A percentile compares a stretch with the other conserved stretches of the same genome.
phyloP scores from a whole-genome alignment of 2,888 invertebrate species.

The Nymphalis polychloros region DNA sequence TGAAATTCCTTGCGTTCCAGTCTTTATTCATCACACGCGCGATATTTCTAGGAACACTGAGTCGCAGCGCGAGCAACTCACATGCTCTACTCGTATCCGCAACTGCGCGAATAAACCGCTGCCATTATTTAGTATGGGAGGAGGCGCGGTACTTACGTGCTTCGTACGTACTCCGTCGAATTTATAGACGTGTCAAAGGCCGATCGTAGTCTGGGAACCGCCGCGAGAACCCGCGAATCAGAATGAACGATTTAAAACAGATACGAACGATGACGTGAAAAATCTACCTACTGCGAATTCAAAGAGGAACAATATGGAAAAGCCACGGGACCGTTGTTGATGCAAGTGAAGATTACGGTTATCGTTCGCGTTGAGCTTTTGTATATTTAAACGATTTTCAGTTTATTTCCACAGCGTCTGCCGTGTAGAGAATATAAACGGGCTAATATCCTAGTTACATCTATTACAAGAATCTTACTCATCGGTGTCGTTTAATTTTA shows the following conservation, averaged over 20 bases:
- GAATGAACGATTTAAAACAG: slow-evolving; percentile 41
- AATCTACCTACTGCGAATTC: slow-evolving; percentile 39
- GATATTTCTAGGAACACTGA: slow-evolving; percentile 72
- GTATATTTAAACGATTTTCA: slow-evolving; percentile 30
- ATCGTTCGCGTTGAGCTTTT: slow-evolving; percentile 41
- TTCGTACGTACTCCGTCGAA: slow-evolving; percentile 61
- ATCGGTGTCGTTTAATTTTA: slow-evolving; percentile 59
- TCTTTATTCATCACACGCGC: slow-evolving; percentile 79
- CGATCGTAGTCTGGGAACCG: slow-evolving; percentile 65
- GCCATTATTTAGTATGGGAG: slow-evolving; percentile 73
- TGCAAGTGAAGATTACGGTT: slow-evolving; percentile 41
- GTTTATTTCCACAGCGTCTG: slow-evolving; percentile 36
- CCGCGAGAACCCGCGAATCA: slow-evolving; percentile 52
- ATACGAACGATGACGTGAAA: slow-evolving; percentile 32
- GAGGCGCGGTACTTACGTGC: slow-evolving; percentile 64
- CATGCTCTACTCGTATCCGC: slow-evolving; percentile 64
- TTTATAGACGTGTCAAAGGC: slow-evolving; percentile 70
- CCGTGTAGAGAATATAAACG: slow-evolving; percentile 51
- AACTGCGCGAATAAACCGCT: slow-evolving; percentile 68
- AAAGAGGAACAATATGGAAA: slow-evolving; percentile 36
- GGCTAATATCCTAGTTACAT: slow-evolving; percentile 40
- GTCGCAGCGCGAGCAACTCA: slow-evolving; percentile 59
- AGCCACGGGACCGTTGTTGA: slow-evolving; percentile 37
- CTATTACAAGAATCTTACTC: slow-evolving; percentile 61
- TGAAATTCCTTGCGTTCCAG: slow-evolving; percentile 70